Evolutionary conservation across 1,140 invertebrate species (phyloP), one percentile per base, ranked within the genome.

Genomic region (Zaprionus davidi): DNA sequence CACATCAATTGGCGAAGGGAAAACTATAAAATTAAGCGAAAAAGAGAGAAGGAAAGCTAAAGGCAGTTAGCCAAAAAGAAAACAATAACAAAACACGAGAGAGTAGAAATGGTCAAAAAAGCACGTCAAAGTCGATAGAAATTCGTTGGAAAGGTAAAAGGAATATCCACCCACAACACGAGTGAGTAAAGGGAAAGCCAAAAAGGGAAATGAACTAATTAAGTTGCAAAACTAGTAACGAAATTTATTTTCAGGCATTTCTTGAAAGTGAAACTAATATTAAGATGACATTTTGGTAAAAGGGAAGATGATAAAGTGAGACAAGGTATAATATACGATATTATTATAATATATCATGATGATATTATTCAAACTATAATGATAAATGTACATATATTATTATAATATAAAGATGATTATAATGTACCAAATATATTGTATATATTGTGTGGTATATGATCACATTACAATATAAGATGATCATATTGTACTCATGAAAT

Each of bases 121-220:
- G n/a, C 38, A n/a, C 15, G 15, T 41, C 5, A 20, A 17, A 46
- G n/a, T 7, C 41, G n/a, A 9, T 17, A 38, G 9, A 38, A 72
- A 67, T 36, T 17, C 34, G 22, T 56, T 59, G 38, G 65, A 70
- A 58, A 34, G 24, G 11, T 31, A 55, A 73, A 41, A 57, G 44
- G 28, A 64, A 64, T 51, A 51, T 7, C 11, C 71, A 68, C 64
- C 71, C 64, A 55, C 64, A 49, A 49, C 46, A 51, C 17, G 20
- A 58, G 67, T 49, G 59, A 71, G 63, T 63, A 58, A 46, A 41
- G 31, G 58, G 31, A 69, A 68, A 74, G 26, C 12, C 34, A 55
- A 34, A n/a, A n/a, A 20, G 34, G 72, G 72, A 75, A 75, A 75
- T 75, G 51, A 64, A 75, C 67, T 51, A 64, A 75, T 58, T 75